These are phyloP conservation scores for Oryctes rhinoceros DNA, from an alignment of 1,140 invertebrate genomes.

Conservation along the genomic window DNA sequence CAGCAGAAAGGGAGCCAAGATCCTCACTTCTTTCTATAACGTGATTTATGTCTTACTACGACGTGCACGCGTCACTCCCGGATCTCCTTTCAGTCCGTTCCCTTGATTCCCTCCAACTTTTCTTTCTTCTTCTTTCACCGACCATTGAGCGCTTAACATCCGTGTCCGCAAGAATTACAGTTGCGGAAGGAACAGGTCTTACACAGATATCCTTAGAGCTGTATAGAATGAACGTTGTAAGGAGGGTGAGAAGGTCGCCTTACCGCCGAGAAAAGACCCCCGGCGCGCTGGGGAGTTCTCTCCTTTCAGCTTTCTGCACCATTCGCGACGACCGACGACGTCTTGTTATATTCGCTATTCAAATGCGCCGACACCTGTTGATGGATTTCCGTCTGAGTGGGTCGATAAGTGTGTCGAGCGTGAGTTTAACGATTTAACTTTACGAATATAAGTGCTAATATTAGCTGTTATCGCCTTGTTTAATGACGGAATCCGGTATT, in stretches of 20 bases:
- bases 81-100: background rate
- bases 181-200: conserved; percentile 23
- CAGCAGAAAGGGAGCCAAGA: background rate
- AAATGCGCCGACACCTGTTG: conserved; percentile 29
- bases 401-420: conserved; percentile 33
- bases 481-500: background rate
- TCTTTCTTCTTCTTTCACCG: conserved; percentile 16
- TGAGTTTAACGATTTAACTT: conserved; percentile 24
- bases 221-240: background rate
- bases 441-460: background rate
- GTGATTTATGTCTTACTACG: conserved; percentile 7
- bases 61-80: background rate
- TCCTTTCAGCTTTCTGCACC: background rate
- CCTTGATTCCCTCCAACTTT: conserved; percentile 2
- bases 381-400: conserved; percentile 9
- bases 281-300: background rate
- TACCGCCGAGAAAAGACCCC: background rate
- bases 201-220: conserved; percentile 23
- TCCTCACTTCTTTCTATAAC: conserved; percentile 11
- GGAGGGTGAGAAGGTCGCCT: conserved; percentile 17
- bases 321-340: background rate
- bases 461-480: background rate
- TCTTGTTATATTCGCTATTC: conserved; percentile 27
- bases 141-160: conserved; percentile 33
- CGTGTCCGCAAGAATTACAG: conserved; percentile 32